phyloP scores from a whole-genome alignment of 2,888 invertebrate genomes.

The Trilocha varians region DNA sequence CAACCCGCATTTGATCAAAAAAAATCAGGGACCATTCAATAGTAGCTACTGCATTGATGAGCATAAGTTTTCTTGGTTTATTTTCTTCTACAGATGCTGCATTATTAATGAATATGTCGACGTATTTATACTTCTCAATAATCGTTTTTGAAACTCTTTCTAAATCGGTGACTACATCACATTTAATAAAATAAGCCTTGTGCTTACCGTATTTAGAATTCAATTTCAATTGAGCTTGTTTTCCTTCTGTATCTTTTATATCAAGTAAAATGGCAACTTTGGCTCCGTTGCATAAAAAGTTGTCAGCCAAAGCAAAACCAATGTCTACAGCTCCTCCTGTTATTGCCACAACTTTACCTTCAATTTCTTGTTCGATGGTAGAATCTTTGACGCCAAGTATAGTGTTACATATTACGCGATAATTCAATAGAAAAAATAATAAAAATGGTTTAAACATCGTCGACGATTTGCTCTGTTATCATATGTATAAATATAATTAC shows the following conservation, averaged over 20 bases:
- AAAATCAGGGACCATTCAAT: conserved; percentile 48
- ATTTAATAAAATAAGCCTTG: conserved; percentile 49
- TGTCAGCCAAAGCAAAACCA: conserved; percentile 52
- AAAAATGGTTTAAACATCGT: too few relatives aligned
- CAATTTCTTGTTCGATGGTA: conserved; percentile 17
- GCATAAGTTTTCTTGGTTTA: conserved; percentile 11
- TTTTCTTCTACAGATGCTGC: conserved; percentile 31
- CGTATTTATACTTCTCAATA: conserved; percentile 20
- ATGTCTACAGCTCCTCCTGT: conserved; percentile 71
- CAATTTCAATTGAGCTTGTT: conserved; percentile 35
- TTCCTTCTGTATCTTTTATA: conserved; percentile 24
- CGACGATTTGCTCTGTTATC: too few relatives aligned
- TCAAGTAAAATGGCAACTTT: conserved; percentile 24
- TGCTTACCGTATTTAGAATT: conserved; percentile 45
- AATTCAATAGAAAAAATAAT: too few relatives aligned
- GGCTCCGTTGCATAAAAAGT: conserved; percentile 48
- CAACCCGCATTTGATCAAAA: conserved; percentile 61
- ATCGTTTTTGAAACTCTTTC: conserved; percentile 26
- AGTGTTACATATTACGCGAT: too few relatives aligned
- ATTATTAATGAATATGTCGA: conserved; percentile 47
- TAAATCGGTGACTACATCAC: conserved; percentile 57
- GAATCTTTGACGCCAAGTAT: not conserved
- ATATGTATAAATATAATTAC: too few relatives aligned
- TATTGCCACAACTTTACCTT: conserved; percentile 30
- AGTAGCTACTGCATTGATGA: conserved; percentile 27